Evolutionary conservation across 2,888 invertebrate species (phyloP), one percentile per base, ranked within the genome.

Genomic region (Tanypteryx hageni): DNA sequence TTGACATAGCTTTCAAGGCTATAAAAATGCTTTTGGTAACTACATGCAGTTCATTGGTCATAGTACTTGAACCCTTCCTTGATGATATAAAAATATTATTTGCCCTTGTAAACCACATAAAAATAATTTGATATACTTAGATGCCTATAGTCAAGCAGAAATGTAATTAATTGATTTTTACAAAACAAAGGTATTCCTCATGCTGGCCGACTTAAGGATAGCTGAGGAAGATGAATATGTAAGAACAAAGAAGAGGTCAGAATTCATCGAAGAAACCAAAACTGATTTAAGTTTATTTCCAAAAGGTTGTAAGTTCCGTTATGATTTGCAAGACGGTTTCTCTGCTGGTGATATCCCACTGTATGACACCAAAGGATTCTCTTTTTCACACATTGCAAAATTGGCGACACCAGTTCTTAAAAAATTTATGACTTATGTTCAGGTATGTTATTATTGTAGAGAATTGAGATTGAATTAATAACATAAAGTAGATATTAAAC

Each of bases 321-420:
- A 89, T 89, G 89, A 89, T 68, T n/a, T 64, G n/a, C 64, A 44
- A 44, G 97, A 97, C 93, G 97, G 97, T 94, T 95, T 96, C 89
- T 96, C 96, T 0, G 96, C 96, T 0, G 97, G 97, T 0, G 97
- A 97, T 94, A 95, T 97, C 92, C 96, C 97, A 59, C 95, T 97
- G 93, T 97, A 97, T 93, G 97, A 97, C 94, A 97, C 97, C 96
- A 96, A 96, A 94, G 96, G 96, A 27, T 96, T 97, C 93, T 96
- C 96, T 84, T 94, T 97, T 18, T 97, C 97, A 0, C 97, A 97
- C 94, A 94, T 97, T 92, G 96, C 97, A 0, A 95, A 97, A 93
- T 96, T 97, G 16, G 96, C 96, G 85, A 94, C 97, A 92, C 96
- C 96, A 0, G 96, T 96, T 5, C 94, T 97, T 58, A 95, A 96